Evolutionary conservation across 2,113 vertebrate species (phyloP), one percentile per base, ranked within the genome.

Genomic region (Takifugu bimaculatus): DNA sequence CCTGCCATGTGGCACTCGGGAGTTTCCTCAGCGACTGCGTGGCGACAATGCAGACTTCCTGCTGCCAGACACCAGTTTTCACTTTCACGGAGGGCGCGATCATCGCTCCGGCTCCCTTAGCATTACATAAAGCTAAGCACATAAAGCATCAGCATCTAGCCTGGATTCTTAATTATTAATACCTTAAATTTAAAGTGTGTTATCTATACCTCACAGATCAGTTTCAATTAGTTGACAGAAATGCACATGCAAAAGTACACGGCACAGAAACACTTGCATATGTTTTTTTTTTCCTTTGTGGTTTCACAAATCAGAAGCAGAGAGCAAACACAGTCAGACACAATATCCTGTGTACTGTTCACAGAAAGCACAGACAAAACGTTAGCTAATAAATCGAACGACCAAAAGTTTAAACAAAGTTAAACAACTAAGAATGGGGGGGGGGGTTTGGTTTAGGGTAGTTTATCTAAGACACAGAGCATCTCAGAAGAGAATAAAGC

Each of bases 271-370:
- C 15, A 13, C 2, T 45, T 45, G 5, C 44, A 45, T 45, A 13
- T 45, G 44, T 6, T 4, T 4, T 15, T 13, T 2, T 4, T 39
- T 10, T 39, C 20, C 35, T 39, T 42, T 65, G 61, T 25, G 27
- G 28, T 53, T 62, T 54, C 29, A 60, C 50, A 72, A 72, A 79
- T 54, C 5, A 45, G 14, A 45, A 12, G 14, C 7, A 15, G 44
- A 45, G 5, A 15, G 50, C 54, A 49, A 58, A 70, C 35, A 3
- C 9, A 39, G 6, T 39, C 35, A 35, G 61, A 49, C 57, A 43
- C 43, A 57, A 79, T 74, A 80, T 83, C 63, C 85, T 79, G 71
- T 68, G 70, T 48, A 35, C 29, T 57, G 65, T 74, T 77, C 56
- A 77, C 5, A 50, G 29, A 7, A 12, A 65, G 35, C 7, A 39